Base-by-base conservation (phyloP, 2,888 invertebrate genomes). In the Epiblema foenella region DNA sequence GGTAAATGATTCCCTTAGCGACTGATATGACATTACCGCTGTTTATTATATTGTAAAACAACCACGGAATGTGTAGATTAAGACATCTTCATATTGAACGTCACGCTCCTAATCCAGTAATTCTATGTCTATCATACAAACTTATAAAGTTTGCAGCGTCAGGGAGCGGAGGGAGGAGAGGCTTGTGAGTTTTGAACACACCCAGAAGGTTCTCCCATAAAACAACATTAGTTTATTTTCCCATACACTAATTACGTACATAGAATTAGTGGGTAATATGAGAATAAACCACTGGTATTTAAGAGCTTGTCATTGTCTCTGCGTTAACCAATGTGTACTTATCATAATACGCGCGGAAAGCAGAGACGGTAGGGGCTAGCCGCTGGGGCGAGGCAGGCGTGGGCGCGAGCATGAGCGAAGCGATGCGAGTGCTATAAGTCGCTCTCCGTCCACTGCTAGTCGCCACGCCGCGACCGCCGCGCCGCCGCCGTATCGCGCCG, bases 391-490 rank as follows among this genome's bases (percentile, higher is more conserved):
- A 64, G 66, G 69, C 69, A 42, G 51, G 12, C 52, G 72, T 17
- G 63, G 71, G 42, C 57, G 56, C 37, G 69, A 69, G 76, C 78
- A 77, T 77, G 73, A 72, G 73, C 75, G 77, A 77, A 75, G 79
- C 79, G 75, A 72, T 79, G 80, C 80, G 85, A 79, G 81, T 87
- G 93, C 93, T 94, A 94, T 92, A 92, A 93, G 86, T 90, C 90
- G 74, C 91, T 91, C 84, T 91, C 91, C 5, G 88, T 86, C 93
- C 93, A 95, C 93, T 95, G 95, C 95, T 95, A 95, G 93, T 95
- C 95, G 82, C 95, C 95, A 81, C 95, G 94, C 77, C 94, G 94
- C 75, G 91, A 74, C 74, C 94, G 92, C 75, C 95, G 83, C 77
- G 93, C 92, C 74, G 91, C 93, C 75, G 93, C 93, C 52, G 93